phyloP scores from a whole-genome alignment of 2,797 vertebrate genomes.

The Echiichthys vipera region DNA sequence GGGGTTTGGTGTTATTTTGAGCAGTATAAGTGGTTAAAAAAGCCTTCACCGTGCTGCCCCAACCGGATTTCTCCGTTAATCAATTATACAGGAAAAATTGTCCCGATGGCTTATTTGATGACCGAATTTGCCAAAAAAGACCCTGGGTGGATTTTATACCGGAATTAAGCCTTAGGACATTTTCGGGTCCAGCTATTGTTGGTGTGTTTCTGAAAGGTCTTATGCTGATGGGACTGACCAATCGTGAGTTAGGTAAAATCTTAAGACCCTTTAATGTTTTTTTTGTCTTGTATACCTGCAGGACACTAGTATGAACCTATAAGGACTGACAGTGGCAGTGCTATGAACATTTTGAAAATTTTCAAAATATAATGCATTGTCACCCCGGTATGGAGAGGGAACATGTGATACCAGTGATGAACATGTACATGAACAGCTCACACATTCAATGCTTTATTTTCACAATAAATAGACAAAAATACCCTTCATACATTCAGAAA shows the following conservation, averaged over 20 bases:
- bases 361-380: no score
- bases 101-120: no score
- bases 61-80: no score
- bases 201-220: background rate
- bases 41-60: no score
- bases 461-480: slow-evolving; percentile 38
- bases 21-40: no score
- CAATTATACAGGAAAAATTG: no score
- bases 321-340: background rate
- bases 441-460: slow-evolving; percentile 24
- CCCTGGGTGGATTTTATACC: no score
- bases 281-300: background rate
- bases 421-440: no score
- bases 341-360: background rate
- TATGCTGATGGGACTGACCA: background rate
- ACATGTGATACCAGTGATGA: slow-evolving; percentile 25
- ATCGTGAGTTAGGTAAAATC: background rate
- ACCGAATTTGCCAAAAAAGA: no score
- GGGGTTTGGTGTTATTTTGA: no score
- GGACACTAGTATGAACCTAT: background rate
- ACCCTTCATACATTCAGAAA: slow-evolving; percentile 24
- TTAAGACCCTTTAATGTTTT: background rate
- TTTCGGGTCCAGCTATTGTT: background rate
- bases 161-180: no score
- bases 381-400: slow-evolving; percentile 53